Base-by-base conservation (phyloP, 35 echinoderm and acorn worm genomes). In the Apostichopus japonicus region DNA sequence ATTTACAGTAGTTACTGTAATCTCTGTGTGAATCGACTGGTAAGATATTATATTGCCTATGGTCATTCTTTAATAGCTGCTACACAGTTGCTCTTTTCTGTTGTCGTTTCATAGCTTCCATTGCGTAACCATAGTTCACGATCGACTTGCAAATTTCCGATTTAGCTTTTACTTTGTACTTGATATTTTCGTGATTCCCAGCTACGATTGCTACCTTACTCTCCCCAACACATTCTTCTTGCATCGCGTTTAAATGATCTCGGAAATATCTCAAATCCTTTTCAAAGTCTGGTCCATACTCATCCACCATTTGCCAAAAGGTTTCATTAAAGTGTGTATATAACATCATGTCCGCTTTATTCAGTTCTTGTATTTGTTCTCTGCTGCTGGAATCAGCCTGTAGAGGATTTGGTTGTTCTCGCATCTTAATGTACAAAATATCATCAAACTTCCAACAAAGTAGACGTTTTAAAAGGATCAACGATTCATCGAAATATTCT, bases 281-380 rank as follows among this genome's bases (percentile, higher is more conserved):
- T 54, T 56, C 9, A 54, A 95, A 95, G 44, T 77, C 17, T 24
- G 90, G 81, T 65, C 90, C 94, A 79, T 95, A 95, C 1, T 54
- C 62, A 2, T 25, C 67, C 17, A 95, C 67, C 72, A 87, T 87
- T 53, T 67, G 13, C 94, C 90, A 92, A 14, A 95, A 78, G 10
- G 90, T 88, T 14, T 58, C 10, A 55, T 95, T 92, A 65, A 95
- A 95, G 58, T 88, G 24, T 44, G 84, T 55, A 56, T 95, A 95
- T 23, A 95, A 54, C 44, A 72, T 88, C 24, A 88, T 72, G 83
- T 95, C 94, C 13, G 90, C 94, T 27, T 72, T 63, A 44, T 89
- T 95, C 24, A 67, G 67, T 5, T 33, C 10, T 56, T 71, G 17
- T 24, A 95, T 86, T 33, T 79, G 83, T 62, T 79, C 56, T 53